Conservation (phyloP, 1,140 invertebrate species). For the Luehdorfia chinensis region DNA sequence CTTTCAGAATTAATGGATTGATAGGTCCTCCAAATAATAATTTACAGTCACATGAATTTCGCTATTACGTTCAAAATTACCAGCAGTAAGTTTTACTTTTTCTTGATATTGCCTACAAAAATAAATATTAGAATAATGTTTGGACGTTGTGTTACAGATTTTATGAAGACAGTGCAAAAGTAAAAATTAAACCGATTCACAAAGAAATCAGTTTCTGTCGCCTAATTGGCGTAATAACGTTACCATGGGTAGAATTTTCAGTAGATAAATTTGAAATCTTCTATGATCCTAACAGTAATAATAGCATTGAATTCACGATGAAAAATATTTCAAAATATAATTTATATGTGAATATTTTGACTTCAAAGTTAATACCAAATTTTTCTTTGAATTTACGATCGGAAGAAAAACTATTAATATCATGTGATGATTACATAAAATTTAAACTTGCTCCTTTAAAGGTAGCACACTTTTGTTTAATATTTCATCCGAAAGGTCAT, state of each 20-base stretch:
- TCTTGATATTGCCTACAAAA: too few species aligned
- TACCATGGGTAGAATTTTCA: slow-evolving; percentile 59
- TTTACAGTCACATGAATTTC: slow-evolving; percentile 41
- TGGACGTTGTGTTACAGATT: slow-evolving; percentile 33
- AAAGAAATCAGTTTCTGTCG: slow-evolving; percentile 62
- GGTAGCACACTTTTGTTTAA: slow-evolving; percentile 36
- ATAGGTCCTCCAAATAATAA: slow-evolving; percentile 54
- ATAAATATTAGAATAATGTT: too few species aligned
- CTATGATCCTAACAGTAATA: slow-evolving; percentile 31
- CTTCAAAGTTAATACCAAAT: slow-evolving; percentile 46
- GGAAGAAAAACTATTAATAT: slow-evolving; percentile 35
- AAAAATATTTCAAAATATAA: slow-evolving; percentile 60
- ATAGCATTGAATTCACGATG: slow-evolving; percentile 55
- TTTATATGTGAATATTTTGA: slow-evolving; percentile 51
- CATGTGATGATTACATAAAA: slow-evolving; percentile 53
- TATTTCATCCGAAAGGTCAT: slow-evolving; percentile 56
- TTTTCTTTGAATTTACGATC: slow-evolving; percentile 45
- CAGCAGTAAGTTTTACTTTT: slow-evolving; percentile 52
- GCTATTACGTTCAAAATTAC: slow-evolving; percentile 47
- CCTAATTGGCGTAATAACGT: slow-evolving; percentile 58
- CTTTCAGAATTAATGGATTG: slow-evolving; percentile 62
- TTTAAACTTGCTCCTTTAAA: slow-evolving; percentile 46
- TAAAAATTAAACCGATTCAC: slow-evolving; percentile 48
- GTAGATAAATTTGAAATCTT: slow-evolving; percentile 58
- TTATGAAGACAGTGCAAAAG: slow-evolving; percentile 57